A percentile compares a stretch with the other conserved stretches of the same genome.
These are phyloP conservation scores for Stegophylla sp. DNA, from an alignment of 2,888 invertebrate species.

Conservation along the genomic window DNA sequence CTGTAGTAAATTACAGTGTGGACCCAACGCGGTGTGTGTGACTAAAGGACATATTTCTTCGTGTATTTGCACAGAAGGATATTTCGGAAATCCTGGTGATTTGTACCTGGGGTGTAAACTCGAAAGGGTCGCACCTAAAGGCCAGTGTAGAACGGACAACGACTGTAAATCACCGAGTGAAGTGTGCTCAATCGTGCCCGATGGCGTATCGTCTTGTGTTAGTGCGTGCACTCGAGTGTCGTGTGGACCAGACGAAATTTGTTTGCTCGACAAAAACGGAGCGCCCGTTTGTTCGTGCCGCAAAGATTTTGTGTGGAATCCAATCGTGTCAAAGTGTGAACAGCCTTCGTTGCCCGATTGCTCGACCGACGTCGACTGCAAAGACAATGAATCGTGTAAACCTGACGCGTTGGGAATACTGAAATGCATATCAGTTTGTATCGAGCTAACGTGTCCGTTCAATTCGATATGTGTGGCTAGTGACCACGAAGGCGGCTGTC, in stretches of 20 bases:
- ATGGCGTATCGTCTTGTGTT: conserved; percentile 74
- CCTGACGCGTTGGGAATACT: conserved; percentile 85
- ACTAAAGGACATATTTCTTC: conserved; percentile 83
- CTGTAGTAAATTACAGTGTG: conserved; percentile 86
- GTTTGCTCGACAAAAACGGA: conserved; percentile 73
- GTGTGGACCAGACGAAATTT: conserved; percentile 83
- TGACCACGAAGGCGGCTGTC: conserved; percentile 77
- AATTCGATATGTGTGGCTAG: conserved; percentile 82
- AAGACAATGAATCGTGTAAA: conserved; percentile 74
- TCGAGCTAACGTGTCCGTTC: conserved; percentile 81
- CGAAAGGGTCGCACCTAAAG: conserved; percentile 69
- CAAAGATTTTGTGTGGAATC: conserved; percentile 82
- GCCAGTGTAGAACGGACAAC: conserved; percentile 72
- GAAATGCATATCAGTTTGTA: conserved; percentile 81
- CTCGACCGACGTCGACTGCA: conserved; percentile 74
- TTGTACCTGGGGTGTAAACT: conserved; percentile 80
- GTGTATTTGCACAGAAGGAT: conserved; percentile 85
- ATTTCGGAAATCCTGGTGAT: conserved; percentile 82
- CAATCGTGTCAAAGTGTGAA: conserved; percentile 80
- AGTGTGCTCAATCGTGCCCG: conserved; percentile 73
- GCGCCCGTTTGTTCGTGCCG: conserved; percentile 82
- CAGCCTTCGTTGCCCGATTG: conserved; percentile 88
- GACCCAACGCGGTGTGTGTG: conserved; percentile 86
- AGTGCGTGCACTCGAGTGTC: conserved; percentile 81
- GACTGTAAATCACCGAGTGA: conserved; percentile 75